A percentile compares a stretch with the other conserved stretches of the same genome.
phyloP scores from a whole-genome alignment of 2,113 vertebrate genomes.

The Mystacornis crossleyi region DNA sequence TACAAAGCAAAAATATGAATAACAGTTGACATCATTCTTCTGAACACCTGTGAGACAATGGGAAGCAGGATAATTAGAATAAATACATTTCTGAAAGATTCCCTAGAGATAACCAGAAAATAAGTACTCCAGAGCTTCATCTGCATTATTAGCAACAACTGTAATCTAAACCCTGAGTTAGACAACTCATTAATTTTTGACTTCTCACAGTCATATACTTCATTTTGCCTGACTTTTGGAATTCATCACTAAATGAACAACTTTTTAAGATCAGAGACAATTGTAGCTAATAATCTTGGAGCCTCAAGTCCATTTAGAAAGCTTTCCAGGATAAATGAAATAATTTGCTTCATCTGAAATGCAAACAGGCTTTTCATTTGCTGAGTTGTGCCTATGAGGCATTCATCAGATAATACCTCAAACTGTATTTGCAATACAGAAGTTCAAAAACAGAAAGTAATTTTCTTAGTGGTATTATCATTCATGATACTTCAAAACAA shows the following conservation, averaged over 20 bases:
- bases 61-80: background rate
- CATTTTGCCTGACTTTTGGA: background rate
- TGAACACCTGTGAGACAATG: background rate
- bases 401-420: background rate
- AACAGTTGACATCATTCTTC: background rate
- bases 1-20: background rate
- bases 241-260: background rate
- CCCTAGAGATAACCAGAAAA: background rate
- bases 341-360: slow-evolving; percentile 79
- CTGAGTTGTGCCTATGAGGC: background rate
- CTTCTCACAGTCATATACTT: background rate
- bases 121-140: background rate
- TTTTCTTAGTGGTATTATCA: background rate
- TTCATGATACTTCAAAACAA: background rate
- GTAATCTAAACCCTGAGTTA: background rate
- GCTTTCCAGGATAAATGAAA: slow-evolving; percentile 87
- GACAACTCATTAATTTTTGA: background rate
- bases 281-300: slow-evolving; percentile 80
- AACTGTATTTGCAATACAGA: background rate
- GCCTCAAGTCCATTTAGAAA: slow-evolving; percentile 78
- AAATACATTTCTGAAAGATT: background rate
- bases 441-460: background rate
- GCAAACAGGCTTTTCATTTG: background rate
- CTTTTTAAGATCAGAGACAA: background rate
- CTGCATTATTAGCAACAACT: background rate